Conservation (phyloP, 1,140 invertebrate genomes). For the Pristionchus pacificus region DNA sequence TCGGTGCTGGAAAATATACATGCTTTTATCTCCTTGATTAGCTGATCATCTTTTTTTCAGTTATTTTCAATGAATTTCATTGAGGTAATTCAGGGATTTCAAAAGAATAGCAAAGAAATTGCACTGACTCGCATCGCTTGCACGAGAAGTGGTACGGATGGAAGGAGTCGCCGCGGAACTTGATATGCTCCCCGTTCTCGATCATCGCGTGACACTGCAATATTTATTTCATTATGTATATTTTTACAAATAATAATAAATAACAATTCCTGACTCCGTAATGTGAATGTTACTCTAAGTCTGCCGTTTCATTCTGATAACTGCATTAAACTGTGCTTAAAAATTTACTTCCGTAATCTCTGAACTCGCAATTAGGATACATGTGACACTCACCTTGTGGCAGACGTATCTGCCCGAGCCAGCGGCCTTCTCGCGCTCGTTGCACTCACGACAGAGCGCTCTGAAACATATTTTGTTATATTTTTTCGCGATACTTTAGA, state of each 20-base stretch:
- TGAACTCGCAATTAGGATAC: too few relatives aligned
- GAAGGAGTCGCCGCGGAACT: conserved; percentile 92
- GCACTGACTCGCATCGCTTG: conserved; percentile 59
- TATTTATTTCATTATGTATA: background rate
- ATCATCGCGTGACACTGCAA: conserved; percentile 85
- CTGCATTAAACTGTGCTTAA: too few relatives aligned
- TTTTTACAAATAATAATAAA: background rate
- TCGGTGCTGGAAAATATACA: conserved; percentile 62
- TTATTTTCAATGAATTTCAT: background rate
- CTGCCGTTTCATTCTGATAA: too few relatives aligned
- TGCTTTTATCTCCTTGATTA: conserved; percentile 69
- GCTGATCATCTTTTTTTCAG: conserved; percentile 43
- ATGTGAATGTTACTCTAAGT: too few relatives aligned
- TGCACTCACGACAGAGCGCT: conserved; percentile 93
- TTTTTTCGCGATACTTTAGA: too few relatives aligned
- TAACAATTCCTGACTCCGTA: background rate
- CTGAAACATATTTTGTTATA: too few relatives aligned
- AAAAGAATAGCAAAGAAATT: background rate
- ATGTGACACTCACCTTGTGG: conserved; percentile 67
- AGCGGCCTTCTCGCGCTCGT: conserved; percentile 87
- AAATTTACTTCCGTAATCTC: too few relatives aligned
- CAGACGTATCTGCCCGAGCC: conserved; percentile 94
- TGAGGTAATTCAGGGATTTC: background rate
- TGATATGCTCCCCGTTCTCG: conserved; percentile 83
- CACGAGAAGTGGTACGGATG: conserved; percentile 99